phyloP scores from a whole-genome alignment of 2,797 vertebrate species.

The Sphaeramia orbicularis region DNA sequence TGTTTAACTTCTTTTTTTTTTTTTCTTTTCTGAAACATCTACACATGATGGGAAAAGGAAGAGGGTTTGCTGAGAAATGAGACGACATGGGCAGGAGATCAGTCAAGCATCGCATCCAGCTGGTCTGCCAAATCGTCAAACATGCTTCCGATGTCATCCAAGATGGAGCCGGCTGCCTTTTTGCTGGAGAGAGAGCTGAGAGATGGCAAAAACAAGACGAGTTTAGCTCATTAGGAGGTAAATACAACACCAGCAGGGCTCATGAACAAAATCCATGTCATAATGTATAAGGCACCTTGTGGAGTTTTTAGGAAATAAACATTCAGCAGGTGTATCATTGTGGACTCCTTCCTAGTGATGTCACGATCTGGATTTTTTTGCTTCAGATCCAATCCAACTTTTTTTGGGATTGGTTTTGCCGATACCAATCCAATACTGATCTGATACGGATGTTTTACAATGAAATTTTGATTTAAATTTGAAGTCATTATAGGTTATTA shows the following conservation, averaged over 20 bases:
- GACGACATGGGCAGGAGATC: slow-evolving; percentile 67
- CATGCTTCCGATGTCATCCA: slow-evolving; percentile 99
- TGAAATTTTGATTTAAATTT: no score
- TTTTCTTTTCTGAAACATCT: slow-evolving; percentile 52
- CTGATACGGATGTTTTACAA: no score
- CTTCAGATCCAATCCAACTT: no score
- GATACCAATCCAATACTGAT: no score
- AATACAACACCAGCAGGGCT: background rate
- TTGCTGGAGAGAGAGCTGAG: slow-evolving; percentile 75
- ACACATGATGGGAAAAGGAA: slow-evolving; percentile 37
- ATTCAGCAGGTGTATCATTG: no score
- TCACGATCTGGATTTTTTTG: no score
- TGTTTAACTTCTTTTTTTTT: background rate
- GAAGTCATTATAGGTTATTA: no score
- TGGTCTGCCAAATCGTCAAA: slow-evolving; percentile 98
- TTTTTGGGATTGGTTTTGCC: no score
- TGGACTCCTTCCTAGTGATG: no score
- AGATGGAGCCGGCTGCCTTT: slow-evolving; percentile 93
- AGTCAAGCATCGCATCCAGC: slow-evolving; percentile 97
- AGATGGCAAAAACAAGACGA: background rate
- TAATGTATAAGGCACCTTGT: no score
- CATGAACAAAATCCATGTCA: no score
- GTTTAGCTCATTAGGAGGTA: slow-evolving; percentile 14
- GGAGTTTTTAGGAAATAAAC: no score
- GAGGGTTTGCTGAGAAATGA: slow-evolving; percentile 21